A percentile compares a stretch with the other conserved stretches of the same genome.
phyloP scores from a whole-genome alignment of 2,797 vertebrate genomes.

The Chrysolophus pictus region DNA sequence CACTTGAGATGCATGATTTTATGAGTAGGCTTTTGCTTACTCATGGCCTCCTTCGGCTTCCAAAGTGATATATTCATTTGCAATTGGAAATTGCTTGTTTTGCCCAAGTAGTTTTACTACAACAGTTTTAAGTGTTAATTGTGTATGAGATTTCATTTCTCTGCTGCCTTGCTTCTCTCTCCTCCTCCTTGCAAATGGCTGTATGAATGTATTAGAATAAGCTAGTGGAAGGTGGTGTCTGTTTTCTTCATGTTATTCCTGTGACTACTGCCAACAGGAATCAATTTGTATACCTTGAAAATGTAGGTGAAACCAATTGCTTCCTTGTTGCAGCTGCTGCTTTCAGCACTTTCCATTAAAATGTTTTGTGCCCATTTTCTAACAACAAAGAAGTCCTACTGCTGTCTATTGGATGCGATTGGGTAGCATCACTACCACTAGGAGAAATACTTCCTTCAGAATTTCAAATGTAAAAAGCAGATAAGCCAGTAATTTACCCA shows the following conservation, averaged over 20 bases:
- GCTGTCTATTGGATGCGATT: background rate
- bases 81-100: background rate
- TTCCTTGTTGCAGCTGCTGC: background rate
- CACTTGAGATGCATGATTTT: background rate
- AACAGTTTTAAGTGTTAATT: background rate
- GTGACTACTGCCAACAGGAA: background rate
- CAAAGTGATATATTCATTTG: background rate
- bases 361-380: background rate
- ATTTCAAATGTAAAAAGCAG: background rate
- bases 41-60: background rate
- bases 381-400: background rate
- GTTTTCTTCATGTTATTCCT: background rate
- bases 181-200: background rate
- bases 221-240: background rate
- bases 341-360: background rate
- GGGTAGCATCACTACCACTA: background rate
- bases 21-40: background rate
- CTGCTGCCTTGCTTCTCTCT: background rate
- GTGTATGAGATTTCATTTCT: background rate
- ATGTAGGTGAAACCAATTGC: background rate
- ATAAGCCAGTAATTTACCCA: background rate
- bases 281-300: background rate
- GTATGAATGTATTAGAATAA: background rate
- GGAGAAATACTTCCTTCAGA: background rate
- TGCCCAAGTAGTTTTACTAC: background rate